These are phyloP conservation scores for Malurus cyaneus DNA, from an alignment of 2,113 vertebrate species.

Conservation along the genomic window DNA sequence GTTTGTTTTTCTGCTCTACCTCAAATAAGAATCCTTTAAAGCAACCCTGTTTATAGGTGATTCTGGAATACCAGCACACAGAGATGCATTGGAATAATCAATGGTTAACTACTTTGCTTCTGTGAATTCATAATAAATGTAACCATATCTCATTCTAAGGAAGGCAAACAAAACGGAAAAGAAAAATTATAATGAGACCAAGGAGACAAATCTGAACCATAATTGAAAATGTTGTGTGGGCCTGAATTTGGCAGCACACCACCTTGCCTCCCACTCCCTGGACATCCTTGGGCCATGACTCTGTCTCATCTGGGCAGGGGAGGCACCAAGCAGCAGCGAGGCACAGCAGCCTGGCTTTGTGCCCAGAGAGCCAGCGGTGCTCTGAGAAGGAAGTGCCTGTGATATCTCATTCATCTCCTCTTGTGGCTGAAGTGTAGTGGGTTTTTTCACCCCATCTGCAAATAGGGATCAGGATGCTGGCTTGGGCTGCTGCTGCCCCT, in stretches of 20 bases:
- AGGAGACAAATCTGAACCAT: not conserved
- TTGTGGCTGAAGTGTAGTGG: rapidly evolving
- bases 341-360: not conserved
- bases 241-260: not conserved
- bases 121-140: not conserved
- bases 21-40: not conserved
- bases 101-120: not conserved
- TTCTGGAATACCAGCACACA: not conserved
- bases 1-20: not conserved
- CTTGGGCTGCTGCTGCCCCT: not conserved
- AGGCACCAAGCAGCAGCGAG: not conserved
- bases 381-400: not conserved
- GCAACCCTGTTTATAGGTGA: rapidly evolving
- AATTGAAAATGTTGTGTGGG: not conserved
- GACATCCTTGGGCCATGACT: not conserved
- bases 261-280: not conserved
- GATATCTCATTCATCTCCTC: not conserved
- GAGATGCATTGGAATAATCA: not conserved
- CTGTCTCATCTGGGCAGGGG: not conserved
- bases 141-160: not conserved
- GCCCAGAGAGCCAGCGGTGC: not conserved
- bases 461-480: not conserved
- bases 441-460: not conserved
- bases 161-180: not conserved
- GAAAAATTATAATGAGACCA: not conserved